phyloP scores from a whole-genome alignment of 1,140 invertebrate species.

The Gryllus bimaculatus region DNA sequence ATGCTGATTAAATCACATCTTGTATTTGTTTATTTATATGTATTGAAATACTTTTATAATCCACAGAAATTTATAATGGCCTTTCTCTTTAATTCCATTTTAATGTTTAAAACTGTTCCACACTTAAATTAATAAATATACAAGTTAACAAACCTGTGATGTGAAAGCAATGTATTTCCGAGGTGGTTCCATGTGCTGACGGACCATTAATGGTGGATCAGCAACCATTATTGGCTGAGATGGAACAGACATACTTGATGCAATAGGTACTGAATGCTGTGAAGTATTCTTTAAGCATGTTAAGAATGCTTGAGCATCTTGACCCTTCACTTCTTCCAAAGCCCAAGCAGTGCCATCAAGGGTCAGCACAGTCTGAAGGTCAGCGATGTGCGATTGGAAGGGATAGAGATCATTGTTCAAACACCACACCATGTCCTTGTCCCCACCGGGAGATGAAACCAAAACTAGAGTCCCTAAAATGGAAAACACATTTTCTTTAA shows the following conservation, averaged over 20 bases:
- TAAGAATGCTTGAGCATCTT: slow-evolving; percentile 12
- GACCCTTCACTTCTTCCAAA: slow-evolving; percentile 49
- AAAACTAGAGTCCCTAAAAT: slow-evolving; percentile 54
- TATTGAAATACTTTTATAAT: too few relatives aligned
- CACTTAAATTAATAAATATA: too few relatives aligned
- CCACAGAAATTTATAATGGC: neutral
- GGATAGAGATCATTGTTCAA: slow-evolving; percentile 59
- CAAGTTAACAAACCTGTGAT: slow-evolving; percentile 45
- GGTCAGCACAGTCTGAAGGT: slow-evolving; percentile 64
- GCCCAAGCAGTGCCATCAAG: slow-evolving; percentile 80
- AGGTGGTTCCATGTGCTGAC: slow-evolving; percentile 63
- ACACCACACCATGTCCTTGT: slow-evolving; percentile 56
- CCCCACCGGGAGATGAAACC: slow-evolving; percentile 49
- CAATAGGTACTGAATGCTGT: neutral
- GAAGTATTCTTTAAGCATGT: neutral
- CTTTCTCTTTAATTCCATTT: neutral
- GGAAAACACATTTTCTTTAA: too few relatives aligned
- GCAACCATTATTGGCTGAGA: slow-evolving; percentile 8
- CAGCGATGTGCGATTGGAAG: slow-evolving; percentile 51
- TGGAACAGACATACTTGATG: neutral
- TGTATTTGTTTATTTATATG: too few relatives aligned
- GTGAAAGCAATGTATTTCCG: slow-evolving; percentile 77
- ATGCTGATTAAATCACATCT: too few relatives aligned
- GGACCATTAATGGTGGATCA: slow-evolving; percentile 55
- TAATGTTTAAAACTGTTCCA: neutral